Evolutionary conservation across 2,888 invertebrate genomes (phyloP).

Genomic region (Pantelozetes paolii): DNA sequence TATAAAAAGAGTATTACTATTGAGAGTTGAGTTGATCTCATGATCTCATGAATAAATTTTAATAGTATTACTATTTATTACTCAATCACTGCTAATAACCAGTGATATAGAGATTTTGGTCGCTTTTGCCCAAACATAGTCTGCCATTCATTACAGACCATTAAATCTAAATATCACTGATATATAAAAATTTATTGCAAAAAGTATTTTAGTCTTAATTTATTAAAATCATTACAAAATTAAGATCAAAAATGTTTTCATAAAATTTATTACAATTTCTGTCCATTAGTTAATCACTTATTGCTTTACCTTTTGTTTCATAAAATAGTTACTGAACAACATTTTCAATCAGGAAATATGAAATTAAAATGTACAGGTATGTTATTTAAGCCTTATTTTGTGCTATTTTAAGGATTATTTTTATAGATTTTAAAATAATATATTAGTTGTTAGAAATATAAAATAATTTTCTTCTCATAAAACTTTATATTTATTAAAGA

Average conservation of each 20-base stretch:
- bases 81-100: constrained; percentile 1
- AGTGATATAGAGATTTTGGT: not conserved
- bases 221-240: not conserved
- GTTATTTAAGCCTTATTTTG: not conserved
- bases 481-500: not conserved
- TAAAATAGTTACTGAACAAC: constrained; percentile 20
- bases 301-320: not conserved
- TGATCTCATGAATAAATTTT: constrained; percentile 29
- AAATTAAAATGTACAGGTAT: constrained; percentile 25
- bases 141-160: not conserved
- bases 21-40: no score
- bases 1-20: not conserved
- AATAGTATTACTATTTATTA: constrained; percentile 25
- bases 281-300: not conserved
- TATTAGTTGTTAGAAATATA: no score
- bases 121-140: not conserved
- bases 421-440: no score
- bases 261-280: not conserved
- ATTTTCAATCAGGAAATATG: constrained; percentile 34
- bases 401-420: not conserved
- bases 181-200: not conserved
- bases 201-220: not conserved
- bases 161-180: not conserved
- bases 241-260: not conserved
- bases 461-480: not conserved